Evolutionary conservation across 2,888 invertebrate genomes (phyloP), one percentile per base, ranked within the genome.

Genomic region (Onthophagus sagittarius): DNA sequence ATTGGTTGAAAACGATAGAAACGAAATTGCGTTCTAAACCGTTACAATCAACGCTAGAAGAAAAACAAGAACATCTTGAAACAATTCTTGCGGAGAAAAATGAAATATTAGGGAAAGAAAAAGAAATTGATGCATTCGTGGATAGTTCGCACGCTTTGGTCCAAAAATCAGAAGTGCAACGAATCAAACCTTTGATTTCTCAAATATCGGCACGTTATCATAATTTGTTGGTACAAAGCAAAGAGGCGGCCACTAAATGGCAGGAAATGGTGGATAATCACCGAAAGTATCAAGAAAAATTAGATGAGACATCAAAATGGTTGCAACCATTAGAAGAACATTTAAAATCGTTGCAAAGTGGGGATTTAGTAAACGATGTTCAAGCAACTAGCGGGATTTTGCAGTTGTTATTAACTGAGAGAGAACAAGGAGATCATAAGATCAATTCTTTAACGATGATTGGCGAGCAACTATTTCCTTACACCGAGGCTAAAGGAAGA

Each of bases 191-290:
- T 5, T 87, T 96, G 71, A 93, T 96, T 15, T 92, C 95, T 0
- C 97, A 97, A 87, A 91, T 97, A n/a, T 94, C 93, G 78, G 94
- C 93, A 81, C 90, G 95, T 70, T 96, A 95, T 82, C 94, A 96
- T 83, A 89, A 92, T 73, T 86, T 96, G 32, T 93, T 92, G 81
- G 89, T 91, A 0, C 87, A 95, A 71, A 94, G 94, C 77, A 96
- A 96, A 84, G 95, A 96, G 83, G 93, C 94, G 0, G 91, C 95
- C 3, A 93, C 92, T 80, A 92, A 94, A 76, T 95, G 94, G 92
- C 92, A 93, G 78, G 91, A 90, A 79, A 87, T 96, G 72, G 93
- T 94, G 0, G 93, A 94, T 70, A 94, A 96, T 80, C 96, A 97
- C 81, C 90, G 90, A 73, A 89, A 89, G 78, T 97, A 94, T 81